Conservation (phyloP, 2,797 vertebrate species). For the Mionectes olivaceus region DNA sequence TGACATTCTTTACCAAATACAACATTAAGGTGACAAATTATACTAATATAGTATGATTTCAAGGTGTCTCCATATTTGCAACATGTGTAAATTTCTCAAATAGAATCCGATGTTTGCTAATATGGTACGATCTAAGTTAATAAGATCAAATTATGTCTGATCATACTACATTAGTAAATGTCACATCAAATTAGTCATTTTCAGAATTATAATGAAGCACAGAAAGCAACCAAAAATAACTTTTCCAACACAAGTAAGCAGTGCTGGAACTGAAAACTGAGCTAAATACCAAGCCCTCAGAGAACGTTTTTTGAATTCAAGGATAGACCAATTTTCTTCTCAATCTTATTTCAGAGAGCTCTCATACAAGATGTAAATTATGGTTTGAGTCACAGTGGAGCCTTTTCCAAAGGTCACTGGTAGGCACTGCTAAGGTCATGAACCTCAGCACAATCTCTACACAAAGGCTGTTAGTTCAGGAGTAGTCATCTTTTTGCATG, state of each 20-base stretch:
- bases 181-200: conserved; percentile 77
- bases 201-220: conserved; percentile 62
- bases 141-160: conserved; percentile 75
- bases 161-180: conserved; percentile 72
- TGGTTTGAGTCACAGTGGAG: not conserved
- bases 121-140: conserved; percentile 71
- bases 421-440: not conserved
- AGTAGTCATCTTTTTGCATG: not conserved
- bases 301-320: not conserved
- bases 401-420: not conserved
- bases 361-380: not conserved
- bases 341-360: not conserved
- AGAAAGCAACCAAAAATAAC: conserved; percentile 65
- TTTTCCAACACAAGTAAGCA: conserved; percentile 68
- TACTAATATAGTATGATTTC: conserved; percentile 48
- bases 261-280: not conserved
- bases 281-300: conserved; percentile 12
- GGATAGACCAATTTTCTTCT: not conserved
- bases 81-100: conserved; percentile 58
- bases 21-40: conserved; percentile 30
- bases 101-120: conserved; percentile 71
- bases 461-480: not conserved
- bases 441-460: not conserved
- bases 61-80: conserved; percentile 46
- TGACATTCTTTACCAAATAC: conserved; percentile 18